These are phyloP conservation scores for Micronisus gabar DNA, from an alignment of 2,113 vertebrate species.

Conservation along the genomic window DNA sequence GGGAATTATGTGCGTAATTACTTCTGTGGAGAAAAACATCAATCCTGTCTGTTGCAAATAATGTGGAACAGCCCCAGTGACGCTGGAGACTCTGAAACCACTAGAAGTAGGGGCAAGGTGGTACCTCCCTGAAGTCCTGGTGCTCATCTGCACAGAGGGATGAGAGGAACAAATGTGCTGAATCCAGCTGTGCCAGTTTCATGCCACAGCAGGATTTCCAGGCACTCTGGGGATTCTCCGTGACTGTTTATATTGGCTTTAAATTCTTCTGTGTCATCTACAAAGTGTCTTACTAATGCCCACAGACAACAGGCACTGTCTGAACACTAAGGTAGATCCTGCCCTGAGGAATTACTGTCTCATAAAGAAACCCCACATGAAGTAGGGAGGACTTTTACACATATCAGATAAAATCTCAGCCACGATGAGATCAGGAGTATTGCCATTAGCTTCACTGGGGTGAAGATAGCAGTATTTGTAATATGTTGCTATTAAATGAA, in stretches of 20 bases:
- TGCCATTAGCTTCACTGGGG: not conserved
- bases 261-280: not conserved
- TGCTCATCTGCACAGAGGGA: not conserved
- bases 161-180: not conserved
- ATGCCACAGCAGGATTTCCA: not conserved
- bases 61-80: not conserved
- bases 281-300: not conserved
- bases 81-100: not conserved
- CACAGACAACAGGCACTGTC: not conserved
- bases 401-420: not conserved
- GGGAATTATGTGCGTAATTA: slow-evolving; percentile 30
- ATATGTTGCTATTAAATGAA: not conserved
- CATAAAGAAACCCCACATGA: not conserved
- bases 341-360: not conserved
- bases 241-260: not conserved
- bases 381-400: not conserved
- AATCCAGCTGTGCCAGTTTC: not conserved
- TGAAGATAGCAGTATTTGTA: not conserved
- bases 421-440: not conserved
- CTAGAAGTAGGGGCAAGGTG: not conserved
- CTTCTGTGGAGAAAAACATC: not conserved
- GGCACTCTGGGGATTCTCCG: not conserved
- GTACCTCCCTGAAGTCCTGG: not conserved
- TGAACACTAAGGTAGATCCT: not conserved
- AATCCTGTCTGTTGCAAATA: not conserved